These are phyloP conservation scores for Vanessa atalanta DNA, from an alignment of 1,140 invertebrate species.

Conservation along the genomic window DNA sequence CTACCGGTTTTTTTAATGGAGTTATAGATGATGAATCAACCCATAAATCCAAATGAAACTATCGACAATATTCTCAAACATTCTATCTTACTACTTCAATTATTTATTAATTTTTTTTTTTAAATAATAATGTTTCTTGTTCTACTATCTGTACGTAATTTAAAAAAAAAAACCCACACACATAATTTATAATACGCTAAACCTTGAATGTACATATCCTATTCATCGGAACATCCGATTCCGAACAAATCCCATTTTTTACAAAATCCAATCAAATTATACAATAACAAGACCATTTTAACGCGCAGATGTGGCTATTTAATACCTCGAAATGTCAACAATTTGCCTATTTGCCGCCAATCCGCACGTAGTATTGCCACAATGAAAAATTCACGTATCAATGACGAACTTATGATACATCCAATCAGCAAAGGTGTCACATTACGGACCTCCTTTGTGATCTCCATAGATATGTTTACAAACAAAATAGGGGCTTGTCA, in stretches of 20 bases:
- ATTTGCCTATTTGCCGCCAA: conserved; percentile 70
- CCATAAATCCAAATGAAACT: too few species aligned
- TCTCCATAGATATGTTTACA: conserved; percentile 69
- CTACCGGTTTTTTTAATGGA: too few species aligned
- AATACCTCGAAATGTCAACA: conserved; percentile 67
- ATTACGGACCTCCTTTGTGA: conserved; percentile 67
- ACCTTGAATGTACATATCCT: background rate
- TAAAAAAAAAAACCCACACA: background rate
- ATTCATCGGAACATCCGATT: conserved; percentile 54
- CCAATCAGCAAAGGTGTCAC: conserved; percentile 75
- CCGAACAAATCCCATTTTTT: conserved; percentile 41
- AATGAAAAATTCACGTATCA: conserved; percentile 69
- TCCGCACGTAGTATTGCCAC: conserved; percentile 50
- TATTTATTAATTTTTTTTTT: too few species aligned
- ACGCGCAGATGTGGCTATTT: conserved; percentile 60
- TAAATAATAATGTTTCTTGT: too few species aligned
- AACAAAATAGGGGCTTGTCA: conserved; percentile 79
- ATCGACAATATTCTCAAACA: too few species aligned
- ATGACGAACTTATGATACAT: conserved; percentile 64
- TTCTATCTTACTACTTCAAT: too few species aligned
- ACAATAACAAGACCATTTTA: conserved; percentile 49
- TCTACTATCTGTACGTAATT: background rate
- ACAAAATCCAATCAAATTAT: conserved; percentile 57
- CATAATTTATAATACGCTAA: background rate
- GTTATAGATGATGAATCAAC: too few species aligned